Evolutionary conservation across 2,113 vertebrate species (phyloP), one percentile per base, ranked within the genome.

Genomic region (Cynocephalus volans): DNA sequence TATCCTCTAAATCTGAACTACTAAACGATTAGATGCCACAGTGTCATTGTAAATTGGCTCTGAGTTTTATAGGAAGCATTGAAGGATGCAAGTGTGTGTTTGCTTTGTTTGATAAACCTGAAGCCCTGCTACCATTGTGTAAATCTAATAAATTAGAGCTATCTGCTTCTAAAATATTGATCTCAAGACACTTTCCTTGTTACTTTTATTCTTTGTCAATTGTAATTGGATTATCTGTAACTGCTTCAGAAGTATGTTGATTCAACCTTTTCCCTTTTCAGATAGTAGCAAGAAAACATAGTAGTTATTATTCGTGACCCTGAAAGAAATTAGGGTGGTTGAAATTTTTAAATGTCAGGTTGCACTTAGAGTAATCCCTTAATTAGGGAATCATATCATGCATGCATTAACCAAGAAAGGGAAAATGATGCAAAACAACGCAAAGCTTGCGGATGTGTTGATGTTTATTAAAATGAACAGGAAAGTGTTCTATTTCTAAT

Each of bases 261-360:
- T 62, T 88, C 6, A 73, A 23, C 65, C 60, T n/a, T 92, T 79
- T 94, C 70, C 86, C 60, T 92, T 94, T 82, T 62, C 86, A 86
- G 52, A 48, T 64, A 86, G 36, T 45, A 91, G 50, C 50, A 79
- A 81, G 60, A 92, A 95, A 73, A 85, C 23, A 90, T 24, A 33
- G 41, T 52, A 82, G 36, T 36, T 75, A 76, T 73, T 86, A 62
- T 76, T 52, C 92, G 62, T 96, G 62, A 85, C 70, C 75, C 67
- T 96, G 79, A 95, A 95, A 75, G 62, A 94, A 77, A 64, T 76
- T 58, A 89, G 26, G 6, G 6, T 64, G 12, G 11, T 76, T 41
- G 72, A 77, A 82, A 50, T 90, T 90, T 89, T 94, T 10, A 96
- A 67, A 76, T 77, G 62, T 87, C 31, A 54, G 11, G 33, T 86